Evolutionary conservation across 2,797 vertebrate species (phyloP).

Genomic region (Todus mexicanus): DNA sequence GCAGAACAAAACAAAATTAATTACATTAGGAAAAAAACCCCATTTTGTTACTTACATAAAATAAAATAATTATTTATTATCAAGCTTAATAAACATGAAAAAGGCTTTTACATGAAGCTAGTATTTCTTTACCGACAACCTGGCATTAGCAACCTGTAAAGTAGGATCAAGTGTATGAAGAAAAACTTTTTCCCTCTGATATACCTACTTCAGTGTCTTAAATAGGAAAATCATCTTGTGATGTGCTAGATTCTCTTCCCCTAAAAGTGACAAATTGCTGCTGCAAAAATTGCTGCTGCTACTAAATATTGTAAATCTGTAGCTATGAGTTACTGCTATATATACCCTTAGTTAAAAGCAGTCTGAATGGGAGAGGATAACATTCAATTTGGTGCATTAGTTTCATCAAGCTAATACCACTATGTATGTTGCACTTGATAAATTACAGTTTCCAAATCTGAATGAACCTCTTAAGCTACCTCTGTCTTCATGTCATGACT

Average conservation of each 20-base stretch:
- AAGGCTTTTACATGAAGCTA: background rate
- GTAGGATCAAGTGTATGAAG: background rate
- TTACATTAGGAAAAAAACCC: background rate
- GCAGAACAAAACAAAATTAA: background rate
- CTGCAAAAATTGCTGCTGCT: conserved; percentile 8
- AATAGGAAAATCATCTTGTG: background rate
- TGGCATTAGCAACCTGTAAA: background rate
- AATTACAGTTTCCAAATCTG: conserved; percentile 49
- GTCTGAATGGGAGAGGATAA: background rate
- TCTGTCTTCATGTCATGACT: conserved; percentile 28
- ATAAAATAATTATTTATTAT: background rate
- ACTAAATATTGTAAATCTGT: background rate
- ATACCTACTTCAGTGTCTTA: background rate
- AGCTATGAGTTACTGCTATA: background rate
- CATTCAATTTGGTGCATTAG: background rate
- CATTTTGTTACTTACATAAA: background rate
- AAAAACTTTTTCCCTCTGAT: background rate
- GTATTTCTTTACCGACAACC: background rate
- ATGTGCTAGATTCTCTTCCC: background rate
- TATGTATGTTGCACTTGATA: conserved; percentile 11
- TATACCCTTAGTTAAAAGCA: conserved; percentile 13
- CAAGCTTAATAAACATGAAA: background rate
- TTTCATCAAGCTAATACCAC: conserved; percentile 44
- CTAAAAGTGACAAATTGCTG: conserved; percentile 12
- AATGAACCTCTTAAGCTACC: conserved; percentile 24